Base-by-base conservation (phyloP, 1,140 invertebrate genomes). In the Rhyzopertha dominica region DNA sequence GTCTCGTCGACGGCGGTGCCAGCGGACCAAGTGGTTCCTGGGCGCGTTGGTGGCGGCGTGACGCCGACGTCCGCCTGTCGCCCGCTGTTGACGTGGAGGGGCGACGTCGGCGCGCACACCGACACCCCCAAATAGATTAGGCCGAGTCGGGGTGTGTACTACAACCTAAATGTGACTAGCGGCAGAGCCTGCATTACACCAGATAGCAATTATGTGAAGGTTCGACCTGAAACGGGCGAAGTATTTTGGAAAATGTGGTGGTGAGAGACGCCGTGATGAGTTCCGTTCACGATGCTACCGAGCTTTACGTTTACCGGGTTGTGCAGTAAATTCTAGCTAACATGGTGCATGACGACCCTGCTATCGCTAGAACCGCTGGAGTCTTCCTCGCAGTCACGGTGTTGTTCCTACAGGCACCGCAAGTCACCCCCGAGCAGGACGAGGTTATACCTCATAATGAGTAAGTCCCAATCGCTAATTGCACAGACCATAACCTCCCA, bases 371-470 rank as follows among this genome's bases (percentile, higher is more conserved):
- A 45, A 48, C 42, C 36, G 51, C 30, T 16, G 32, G 34, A 26
- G 52, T 44, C 39, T 34, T 53, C 37, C 42, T 54, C 37, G 23
- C 58, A 5, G 45, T 48, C 18, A 4, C 59, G 25, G n/a, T 62
- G 28, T 42, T 62, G 13, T 47, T 59, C 9, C 46, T 52, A 22
- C 51, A 53, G 30, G 32, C 61, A 12, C 51, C 64, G 35, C 56
- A 64, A 3, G 53, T 49, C n/a, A 62, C 61, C 47, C 46, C 61
- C 17, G 80, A 87, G 68, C 84, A 87, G 64, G 83, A 86, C 57
- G 84, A 88, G 74, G 84, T 87, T 63, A 87, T 88, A 61, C 85
- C 84, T 29, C 84, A 87, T 65, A 84, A 84, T 68, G 84, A 87
- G 85, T 87, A 75, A 85, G 84, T 74, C 31, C 25, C 18, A 40